phyloP scores from a whole-genome alignment of 2,797 vertebrate genomes.

The Silurus aristotelis region DNA sequence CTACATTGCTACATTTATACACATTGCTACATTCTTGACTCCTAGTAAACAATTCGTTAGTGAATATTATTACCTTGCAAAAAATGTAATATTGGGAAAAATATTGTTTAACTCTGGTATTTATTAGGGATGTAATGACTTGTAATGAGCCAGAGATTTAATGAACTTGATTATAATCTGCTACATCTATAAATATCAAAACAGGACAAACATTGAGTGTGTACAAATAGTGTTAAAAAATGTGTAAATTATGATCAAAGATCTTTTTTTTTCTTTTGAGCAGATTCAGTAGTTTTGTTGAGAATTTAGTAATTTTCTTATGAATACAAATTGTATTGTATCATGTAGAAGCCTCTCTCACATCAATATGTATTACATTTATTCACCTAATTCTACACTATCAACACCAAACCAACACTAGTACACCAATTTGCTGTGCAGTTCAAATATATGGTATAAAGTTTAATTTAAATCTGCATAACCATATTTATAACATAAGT shows the following conservation, averaged over 20 bases:
- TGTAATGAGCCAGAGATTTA: not conserved
- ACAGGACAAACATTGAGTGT: not conserved
- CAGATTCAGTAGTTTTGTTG: not conserved
- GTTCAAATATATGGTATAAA: not conserved
- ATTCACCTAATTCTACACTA: not conserved
- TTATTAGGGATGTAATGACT: not conserved
- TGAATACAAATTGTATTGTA: not conserved
- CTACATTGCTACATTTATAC: not conserved
- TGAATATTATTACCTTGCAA: not conserved
- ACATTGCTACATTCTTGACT: not conserved
- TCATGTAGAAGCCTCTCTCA: not conserved
- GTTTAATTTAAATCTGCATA: conserved; percentile 1
- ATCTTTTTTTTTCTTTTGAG: not conserved
- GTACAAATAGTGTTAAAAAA: not conserved
- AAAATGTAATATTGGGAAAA: not conserved
- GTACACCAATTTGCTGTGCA: not conserved
- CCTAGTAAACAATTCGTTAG: not conserved
- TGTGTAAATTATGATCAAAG: too few relatives aligned
- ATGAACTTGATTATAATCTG: not conserved
- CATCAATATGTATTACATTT: not conserved
- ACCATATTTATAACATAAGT: not conserved
- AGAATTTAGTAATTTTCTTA: not conserved
- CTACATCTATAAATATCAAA: not conserved
- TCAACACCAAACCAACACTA: not conserved
- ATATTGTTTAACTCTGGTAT: not conserved